Conservation (phyloP, 1,140 invertebrate genomes). For the Grapholita molesta region DNA sequence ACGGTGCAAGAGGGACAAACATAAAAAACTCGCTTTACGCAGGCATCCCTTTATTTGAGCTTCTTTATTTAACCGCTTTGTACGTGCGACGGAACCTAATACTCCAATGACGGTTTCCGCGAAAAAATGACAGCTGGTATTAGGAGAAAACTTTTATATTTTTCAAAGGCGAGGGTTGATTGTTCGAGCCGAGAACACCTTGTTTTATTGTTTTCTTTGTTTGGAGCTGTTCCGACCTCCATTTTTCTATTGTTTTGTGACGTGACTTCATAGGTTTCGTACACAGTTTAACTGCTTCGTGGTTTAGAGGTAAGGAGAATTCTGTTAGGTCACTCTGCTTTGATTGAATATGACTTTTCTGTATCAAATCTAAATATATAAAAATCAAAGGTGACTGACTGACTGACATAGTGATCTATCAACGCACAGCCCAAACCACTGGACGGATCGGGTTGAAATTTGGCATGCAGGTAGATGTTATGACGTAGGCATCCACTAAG, state of each 20-base stretch:
- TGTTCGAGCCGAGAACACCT: conserved; percentile 10
- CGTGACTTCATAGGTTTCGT: neutral
- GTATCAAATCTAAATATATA: no score
- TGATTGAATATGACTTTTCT: neutral
- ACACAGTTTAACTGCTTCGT: neutral
- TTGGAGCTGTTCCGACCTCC: neutral
- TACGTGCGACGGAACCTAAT: conserved; percentile 12
- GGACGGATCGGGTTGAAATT: no score
- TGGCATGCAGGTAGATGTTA: no score
- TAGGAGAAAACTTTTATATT: conserved; percentile 8
- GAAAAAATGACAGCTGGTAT: conserved; percentile 12
- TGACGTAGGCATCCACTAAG: no score
- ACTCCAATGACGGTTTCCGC: conserved; percentile 12
- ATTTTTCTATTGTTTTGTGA: conserved; percentile 3
- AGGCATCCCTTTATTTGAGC: neutral
- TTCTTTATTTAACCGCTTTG: neutral
- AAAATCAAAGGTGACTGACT: no score
- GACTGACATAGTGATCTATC: no score
- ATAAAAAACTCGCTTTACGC: neutral
- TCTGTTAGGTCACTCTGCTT: neutral
- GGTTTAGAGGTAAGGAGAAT: neutral
- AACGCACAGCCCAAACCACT: no score
- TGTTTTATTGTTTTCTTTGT: conserved; percentile 18
- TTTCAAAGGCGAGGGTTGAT: conserved; percentile 10
- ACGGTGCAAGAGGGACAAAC: neutral